A percentile compares a stretch with the other conserved stretches of the same genome.
Conservation (phyloP, 2,797 vertebrate species). For the Mormyrops boulengeri region DNA sequence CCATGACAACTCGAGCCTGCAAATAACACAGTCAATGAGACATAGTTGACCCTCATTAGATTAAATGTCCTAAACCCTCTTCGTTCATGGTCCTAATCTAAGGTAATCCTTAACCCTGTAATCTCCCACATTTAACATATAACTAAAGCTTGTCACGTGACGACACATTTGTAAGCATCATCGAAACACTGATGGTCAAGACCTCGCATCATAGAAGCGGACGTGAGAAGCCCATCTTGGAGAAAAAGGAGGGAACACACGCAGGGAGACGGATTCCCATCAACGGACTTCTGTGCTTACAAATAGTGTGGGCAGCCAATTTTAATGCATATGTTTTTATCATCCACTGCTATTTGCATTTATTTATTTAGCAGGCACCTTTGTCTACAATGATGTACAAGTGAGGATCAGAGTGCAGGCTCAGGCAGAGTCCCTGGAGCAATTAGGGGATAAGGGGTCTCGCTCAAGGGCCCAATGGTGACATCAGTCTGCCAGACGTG, state of each 20-base stretch:
- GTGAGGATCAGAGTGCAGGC: background rate
- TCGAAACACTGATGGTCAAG: background rate
- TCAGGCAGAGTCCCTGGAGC: background rate
- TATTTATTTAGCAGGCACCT: background rate
- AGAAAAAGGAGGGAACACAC: background rate
- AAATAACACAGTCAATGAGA: constrained; percentile 5
- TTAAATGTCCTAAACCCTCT: background rate
- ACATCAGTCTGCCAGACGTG: background rate
- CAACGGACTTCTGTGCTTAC: background rate
- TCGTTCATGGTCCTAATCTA: background rate
- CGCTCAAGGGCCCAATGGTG: background rate
- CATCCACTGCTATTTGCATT: background rate
- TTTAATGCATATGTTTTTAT: background rate
- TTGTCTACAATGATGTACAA: background rate
- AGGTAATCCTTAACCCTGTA: background rate
- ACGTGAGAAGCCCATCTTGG: background rate
- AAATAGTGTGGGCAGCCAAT: background rate
- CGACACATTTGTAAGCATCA: background rate
- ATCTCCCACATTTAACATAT: background rate
- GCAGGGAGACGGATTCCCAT: background rate
- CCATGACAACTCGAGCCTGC: background rate
- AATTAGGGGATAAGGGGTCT: background rate
- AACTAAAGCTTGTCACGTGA: background rate
- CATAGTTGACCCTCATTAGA: background rate
- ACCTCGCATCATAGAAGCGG: background rate